phyloP scores from a whole-genome alignment of 2,888 invertebrate species.

The Ochropacha duplaris region DNA sequence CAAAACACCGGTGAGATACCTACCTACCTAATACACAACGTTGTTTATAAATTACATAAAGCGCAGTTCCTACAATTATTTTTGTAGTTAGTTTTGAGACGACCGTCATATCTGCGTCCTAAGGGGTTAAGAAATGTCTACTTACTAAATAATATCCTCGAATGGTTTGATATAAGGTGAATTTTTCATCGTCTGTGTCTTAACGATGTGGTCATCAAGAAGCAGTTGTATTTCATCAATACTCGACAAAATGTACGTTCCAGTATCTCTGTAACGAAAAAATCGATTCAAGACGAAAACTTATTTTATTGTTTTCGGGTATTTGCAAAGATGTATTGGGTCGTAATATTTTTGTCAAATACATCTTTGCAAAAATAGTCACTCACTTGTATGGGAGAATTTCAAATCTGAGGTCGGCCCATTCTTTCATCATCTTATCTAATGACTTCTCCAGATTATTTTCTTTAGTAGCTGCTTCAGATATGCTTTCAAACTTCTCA shows the following conservation, averaged over 20 bases:
- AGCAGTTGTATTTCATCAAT: conserved; percentile 97
- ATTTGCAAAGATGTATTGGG: no score
- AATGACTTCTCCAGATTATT: conserved; percentile 95
- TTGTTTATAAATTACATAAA: background rate
- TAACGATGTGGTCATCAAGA: conserved; percentile 97
- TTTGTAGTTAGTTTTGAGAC: no score
- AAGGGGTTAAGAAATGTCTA: background rate
- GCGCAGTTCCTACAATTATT: no score
- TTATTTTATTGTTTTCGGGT: no score
- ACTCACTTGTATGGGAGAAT: conserved; percentile 87
- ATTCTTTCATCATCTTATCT: conserved; percentile 95
- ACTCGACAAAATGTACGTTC: conserved; percentile 93
- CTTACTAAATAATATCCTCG: conserved; percentile 90
- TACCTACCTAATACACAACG: background rate
- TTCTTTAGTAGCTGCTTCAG: conserved; percentile 98
- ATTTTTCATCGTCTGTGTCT: conserved; percentile 98
- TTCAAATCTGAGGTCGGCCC: conserved; percentile 91
- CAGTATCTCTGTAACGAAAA: conserved; percentile 87
- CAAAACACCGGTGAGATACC: background rate
- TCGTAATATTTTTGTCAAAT: no score
- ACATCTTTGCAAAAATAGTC: background rate
- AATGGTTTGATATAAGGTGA: conserved; percentile 98
- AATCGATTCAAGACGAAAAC: background rate
- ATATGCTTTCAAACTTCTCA: conserved; percentile 94
- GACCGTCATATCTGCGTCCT: no score